Evolutionary conservation across 2,113 vertebrate genomes (phyloP).

Genomic region (Sylvia atricapilla): DNA sequence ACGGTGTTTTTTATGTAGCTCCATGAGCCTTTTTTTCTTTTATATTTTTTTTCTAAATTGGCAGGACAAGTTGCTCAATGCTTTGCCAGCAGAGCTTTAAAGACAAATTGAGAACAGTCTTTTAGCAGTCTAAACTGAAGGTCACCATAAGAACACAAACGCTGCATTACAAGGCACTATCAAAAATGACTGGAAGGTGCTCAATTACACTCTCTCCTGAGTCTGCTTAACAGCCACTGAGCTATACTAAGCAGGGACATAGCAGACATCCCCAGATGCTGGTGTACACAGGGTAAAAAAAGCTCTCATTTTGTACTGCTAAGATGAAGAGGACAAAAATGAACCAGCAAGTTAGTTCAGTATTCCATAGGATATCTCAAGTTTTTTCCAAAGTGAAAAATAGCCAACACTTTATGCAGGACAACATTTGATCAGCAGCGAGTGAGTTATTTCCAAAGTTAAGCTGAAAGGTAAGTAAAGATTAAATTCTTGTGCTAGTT

Average conservation of each 20-base stretch:
- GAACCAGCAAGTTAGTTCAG: neutral
- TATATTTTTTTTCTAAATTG: neutral
- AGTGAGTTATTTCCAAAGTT: neutral
- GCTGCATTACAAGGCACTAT: neutral
- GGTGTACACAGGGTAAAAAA: neutral
- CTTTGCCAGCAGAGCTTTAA: conserved; percentile 2
- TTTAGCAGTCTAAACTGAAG: conserved; percentile 2
- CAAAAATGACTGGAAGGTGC: neutral
- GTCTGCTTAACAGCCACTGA: neutral
- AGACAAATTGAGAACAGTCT: neutral
- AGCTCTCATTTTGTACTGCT: neutral
- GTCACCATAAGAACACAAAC: neutral
- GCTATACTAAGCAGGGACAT: neutral
- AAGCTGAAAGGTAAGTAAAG: neutral
- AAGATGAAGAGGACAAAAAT: neutral
- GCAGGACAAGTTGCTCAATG: neutral
- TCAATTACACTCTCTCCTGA: neutral
- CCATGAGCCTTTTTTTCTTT: neutral
- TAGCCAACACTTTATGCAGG: neutral
- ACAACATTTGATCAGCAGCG: neutral
- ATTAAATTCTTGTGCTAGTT: neutral
- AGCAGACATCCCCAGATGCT: neutral
- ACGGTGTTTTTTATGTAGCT: neutral
- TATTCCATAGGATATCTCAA: neutral
- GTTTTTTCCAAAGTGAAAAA: neutral